phyloP scores from a whole-genome alignment of 2,113 vertebrate species.

The Athene noctua region DNA sequence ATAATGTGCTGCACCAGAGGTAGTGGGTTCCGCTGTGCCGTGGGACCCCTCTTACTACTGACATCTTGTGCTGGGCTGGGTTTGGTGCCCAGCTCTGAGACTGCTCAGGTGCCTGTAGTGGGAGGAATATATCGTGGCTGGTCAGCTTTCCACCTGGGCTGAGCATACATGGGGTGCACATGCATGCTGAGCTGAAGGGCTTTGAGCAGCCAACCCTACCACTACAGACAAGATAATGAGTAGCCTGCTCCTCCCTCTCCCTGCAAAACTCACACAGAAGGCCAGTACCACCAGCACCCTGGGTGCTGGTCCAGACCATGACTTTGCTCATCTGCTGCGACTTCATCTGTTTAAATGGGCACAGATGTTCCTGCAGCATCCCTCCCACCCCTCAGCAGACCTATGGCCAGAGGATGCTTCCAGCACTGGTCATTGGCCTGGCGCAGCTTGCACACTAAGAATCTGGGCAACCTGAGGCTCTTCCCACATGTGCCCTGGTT shows the following conservation, averaged over 20 bases:
- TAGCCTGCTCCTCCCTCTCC: neutral
- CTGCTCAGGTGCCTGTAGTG: neutral
- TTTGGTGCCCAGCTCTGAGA: neutral
- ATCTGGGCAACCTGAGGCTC: accelerated
- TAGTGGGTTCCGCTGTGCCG: neutral
- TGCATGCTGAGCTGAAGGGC: neutral
- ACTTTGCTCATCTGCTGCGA: neutral
- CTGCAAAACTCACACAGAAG: neutral
- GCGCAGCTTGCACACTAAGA: neutral
- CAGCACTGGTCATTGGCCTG: neutral
- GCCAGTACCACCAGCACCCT: neutral
- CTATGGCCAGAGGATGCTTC: neutral
- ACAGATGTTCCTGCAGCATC: neutral
- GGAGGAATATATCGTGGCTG: neutral
- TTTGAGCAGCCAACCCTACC: neutral
- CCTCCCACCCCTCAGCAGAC: accelerated
- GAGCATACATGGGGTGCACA: accelerated
- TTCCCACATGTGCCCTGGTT: accelerated
- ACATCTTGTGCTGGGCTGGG: neutral
- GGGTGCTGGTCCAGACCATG: neutral
- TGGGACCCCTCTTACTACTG: neutral
- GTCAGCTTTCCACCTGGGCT: neutral
- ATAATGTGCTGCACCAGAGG: neutral
- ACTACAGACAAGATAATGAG: neutral
- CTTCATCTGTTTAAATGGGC: neutral